Percentiles rank a stretch among this genome's conserved stretches.
These are phyloP conservation scores for Podotricha telesiphe DNA, from an alignment of 2,888 invertebrate genomes.

Conservation along the genomic window DNA sequence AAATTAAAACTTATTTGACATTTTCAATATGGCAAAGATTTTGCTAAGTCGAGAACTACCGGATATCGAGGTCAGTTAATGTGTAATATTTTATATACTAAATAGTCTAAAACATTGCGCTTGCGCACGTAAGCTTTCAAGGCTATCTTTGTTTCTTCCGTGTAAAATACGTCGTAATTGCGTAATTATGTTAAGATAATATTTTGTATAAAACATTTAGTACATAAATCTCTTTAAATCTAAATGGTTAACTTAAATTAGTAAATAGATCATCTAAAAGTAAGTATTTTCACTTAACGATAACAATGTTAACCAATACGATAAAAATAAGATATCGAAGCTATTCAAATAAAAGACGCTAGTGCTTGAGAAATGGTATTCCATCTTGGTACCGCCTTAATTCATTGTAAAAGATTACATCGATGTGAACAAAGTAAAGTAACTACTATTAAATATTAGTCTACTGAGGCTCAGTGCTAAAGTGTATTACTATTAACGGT, in stretches of 20 bases:
- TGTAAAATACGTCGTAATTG: not conserved
- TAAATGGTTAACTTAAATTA: not conserved
- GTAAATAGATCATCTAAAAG: too few species aligned
- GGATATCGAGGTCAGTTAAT: conserved; percentile 89
- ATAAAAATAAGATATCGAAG: conserved; percentile 5
- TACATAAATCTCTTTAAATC: not conserved
- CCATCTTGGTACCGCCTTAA: too few species aligned
- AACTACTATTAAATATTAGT: not conserved
- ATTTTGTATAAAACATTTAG: not conserved
- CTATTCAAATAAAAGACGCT: not conserved
- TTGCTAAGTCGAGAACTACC: conserved; percentile 89
- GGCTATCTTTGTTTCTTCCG: not conserved
- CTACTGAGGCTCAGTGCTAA: too few species aligned
- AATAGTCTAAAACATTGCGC: conserved; percentile 3
- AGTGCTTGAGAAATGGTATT: not conserved
- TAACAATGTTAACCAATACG: conserved; percentile 4
- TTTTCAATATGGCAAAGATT: conserved; percentile 72
- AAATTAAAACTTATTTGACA: conserved; percentile 22
- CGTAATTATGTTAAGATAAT: not conserved
- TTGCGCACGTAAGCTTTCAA: conserved; percentile 4
- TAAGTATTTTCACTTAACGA: not conserved
- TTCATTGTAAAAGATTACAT: not conserved
- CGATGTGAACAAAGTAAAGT: not conserved
- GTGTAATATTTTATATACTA: conserved; percentile 40
- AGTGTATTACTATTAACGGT: not conserved